These are phyloP conservation scores for Monarcha castaneiventris DNA, from an alignment of 2,113 vertebrate species.

Conservation along the genomic window DNA sequence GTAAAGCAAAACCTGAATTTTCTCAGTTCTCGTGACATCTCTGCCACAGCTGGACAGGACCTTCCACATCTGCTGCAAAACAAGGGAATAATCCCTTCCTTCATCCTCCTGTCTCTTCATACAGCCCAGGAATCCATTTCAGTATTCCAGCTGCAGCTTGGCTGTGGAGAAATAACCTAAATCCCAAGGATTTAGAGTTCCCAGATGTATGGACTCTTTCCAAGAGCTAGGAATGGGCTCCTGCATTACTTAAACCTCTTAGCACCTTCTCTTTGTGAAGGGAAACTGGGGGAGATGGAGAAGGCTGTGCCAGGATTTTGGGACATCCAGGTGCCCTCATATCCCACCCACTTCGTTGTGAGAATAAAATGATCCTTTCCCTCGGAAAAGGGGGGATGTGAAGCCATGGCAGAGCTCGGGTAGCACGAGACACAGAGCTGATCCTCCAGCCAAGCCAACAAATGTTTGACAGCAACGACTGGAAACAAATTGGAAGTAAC, in stretches of 20 bases:
- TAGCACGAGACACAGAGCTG: not conserved
- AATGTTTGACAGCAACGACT: not conserved
- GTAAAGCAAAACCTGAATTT: not conserved
- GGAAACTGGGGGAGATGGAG: not conserved
- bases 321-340: not conserved
- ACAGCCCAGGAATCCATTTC: fast-evolving
- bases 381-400: not conserved
- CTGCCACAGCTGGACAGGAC: not conserved
- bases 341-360: fast-evolving
- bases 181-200: not conserved
- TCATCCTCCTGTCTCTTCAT: not conserved
- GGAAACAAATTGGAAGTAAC: conserved; percentile 21
- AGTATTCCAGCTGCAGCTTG: not conserved
- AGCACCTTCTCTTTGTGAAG: not conserved
- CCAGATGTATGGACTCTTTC: not conserved
- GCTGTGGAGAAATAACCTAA: not conserved
- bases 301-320: not conserved
- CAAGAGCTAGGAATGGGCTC: not conserved
- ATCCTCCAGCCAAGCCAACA: not conserved
- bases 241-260: not conserved
- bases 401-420: not conserved
- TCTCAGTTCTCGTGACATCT: not conserved
- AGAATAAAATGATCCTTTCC: not conserved
- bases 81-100: not conserved
- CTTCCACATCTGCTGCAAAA: not conserved